Percentiles rank a stretch among this genome's conserved stretches.
phyloP scores from a whole-genome alignment of 2,888 invertebrate genomes.

The Nomada fucata region DNA sequence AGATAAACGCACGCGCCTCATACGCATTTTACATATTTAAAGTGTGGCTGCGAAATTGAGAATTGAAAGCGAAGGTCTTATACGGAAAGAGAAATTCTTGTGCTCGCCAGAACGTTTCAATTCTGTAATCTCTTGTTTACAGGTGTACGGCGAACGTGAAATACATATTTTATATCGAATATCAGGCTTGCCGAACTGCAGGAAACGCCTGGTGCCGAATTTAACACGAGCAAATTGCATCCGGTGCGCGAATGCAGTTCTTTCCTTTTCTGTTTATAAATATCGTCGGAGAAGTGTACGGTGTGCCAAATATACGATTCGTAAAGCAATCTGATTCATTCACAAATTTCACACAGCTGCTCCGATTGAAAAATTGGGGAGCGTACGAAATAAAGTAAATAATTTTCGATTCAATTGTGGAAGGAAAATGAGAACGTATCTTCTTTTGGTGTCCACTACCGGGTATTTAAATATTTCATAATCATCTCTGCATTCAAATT shows the following conservation, averaged over 20 bases:
- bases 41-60: too few species aligned
- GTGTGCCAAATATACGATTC: constrained; percentile 16
- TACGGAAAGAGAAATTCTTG: neutral
- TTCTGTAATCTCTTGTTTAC: neutral
- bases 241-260: constrained; percentile 49
- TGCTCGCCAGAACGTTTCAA: neutral
- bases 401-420: too few species aligned
- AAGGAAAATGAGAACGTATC: too few species aligned
- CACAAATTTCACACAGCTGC: neutral
- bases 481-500: too few species aligned
- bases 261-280: constrained; percentile 61
- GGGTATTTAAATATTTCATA: too few species aligned
- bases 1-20: neutral
- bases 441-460: too few species aligned
- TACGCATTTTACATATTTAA: neutral
- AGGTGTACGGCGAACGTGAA: constrained; percentile 9
- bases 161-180: constrained; percentile 33
- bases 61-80: neutral
- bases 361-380: neutral
- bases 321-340: constrained; percentile 29
- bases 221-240: constrained; percentile 65
- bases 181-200: constrained; percentile 44
- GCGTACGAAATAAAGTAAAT: neutral
- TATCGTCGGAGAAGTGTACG: constrained; percentile 29
- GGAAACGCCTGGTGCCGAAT: constrained; percentile 57